Conservation (phyloP, 1,140 invertebrate species). For the Wasmannia auropunctata region DNA sequence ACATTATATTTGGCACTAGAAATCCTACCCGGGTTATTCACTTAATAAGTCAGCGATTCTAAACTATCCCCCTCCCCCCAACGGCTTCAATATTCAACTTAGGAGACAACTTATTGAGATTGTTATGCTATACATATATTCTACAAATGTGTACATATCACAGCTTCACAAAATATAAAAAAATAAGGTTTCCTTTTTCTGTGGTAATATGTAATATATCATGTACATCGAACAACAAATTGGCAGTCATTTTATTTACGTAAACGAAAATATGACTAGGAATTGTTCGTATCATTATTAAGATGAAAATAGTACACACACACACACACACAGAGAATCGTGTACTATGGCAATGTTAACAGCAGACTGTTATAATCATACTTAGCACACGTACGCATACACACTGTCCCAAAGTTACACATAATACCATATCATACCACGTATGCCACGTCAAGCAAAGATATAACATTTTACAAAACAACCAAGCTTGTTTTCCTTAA, state of each 20-base stretch:
- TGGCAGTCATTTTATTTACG: conserved; percentile 35
- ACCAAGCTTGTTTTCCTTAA: neutral
- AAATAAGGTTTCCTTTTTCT: neutral
- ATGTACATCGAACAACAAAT: conserved; percentile 38
- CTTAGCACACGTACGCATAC: neutral
- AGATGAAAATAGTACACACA: conserved; percentile 23
- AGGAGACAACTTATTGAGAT: conserved; percentile 11
- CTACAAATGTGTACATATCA: conserved; percentile 4
- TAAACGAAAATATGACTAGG: conserved; percentile 64
- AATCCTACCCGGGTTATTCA: neutral
- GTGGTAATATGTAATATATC: conserved; percentile 8
- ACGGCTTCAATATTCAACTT: neutral
- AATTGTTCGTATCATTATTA: conserved; percentile 20
- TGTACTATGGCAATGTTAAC: neutral
- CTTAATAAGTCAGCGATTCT: neutral
- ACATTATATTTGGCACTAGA: neutral
- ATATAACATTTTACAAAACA: neutral
- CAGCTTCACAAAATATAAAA: neutral
- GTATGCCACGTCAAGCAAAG: neutral
- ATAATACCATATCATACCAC: neutral
- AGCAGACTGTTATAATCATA: neutral
- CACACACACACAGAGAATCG: neutral
- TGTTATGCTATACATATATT: conserved; percentile 1
- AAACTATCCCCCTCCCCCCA: neutral
- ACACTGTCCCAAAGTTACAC: neutral